phyloP scores from a whole-genome alignment of 2,888 invertebrate species.

The Cephus nigrinus region DNA sequence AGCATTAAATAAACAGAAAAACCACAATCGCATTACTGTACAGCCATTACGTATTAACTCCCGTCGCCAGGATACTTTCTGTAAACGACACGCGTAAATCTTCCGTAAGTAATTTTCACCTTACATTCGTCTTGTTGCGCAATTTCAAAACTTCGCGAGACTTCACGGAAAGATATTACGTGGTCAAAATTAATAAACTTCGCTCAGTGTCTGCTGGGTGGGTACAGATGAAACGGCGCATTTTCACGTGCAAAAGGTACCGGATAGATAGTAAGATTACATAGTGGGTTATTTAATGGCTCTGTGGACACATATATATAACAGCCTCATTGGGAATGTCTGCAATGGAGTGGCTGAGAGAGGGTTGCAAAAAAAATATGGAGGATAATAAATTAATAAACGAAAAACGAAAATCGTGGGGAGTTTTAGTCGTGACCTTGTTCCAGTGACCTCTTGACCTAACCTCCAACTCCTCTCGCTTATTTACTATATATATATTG shows the following conservation, averaged over 20 bases:
- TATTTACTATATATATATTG: background rate
- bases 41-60: background rate
- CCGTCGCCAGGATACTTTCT: background rate
- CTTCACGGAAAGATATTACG: background rate
- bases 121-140: background rate
- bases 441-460: constrained; percentile 52
- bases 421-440: constrained; percentile 38
- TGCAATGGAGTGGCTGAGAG: background rate
- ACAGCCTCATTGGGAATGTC: background rate
- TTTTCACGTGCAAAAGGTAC: background rate
- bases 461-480: constrained; percentile 4
- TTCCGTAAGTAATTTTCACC: background rate
- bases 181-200: background rate
- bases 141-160: background rate
- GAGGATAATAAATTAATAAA: constrained; percentile 29
- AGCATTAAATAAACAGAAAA: background rate
- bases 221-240: background rate
- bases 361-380: background rate
- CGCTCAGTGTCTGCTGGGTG: background rate
- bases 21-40: background rate
- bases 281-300: background rate
- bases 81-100: background rate
- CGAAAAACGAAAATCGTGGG: background rate
- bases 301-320: background rate
- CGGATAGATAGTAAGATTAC: background rate